phyloP scores from a whole-genome alignment of 2,797 vertebrate species.

The Eidolon dupreanum region DNA sequence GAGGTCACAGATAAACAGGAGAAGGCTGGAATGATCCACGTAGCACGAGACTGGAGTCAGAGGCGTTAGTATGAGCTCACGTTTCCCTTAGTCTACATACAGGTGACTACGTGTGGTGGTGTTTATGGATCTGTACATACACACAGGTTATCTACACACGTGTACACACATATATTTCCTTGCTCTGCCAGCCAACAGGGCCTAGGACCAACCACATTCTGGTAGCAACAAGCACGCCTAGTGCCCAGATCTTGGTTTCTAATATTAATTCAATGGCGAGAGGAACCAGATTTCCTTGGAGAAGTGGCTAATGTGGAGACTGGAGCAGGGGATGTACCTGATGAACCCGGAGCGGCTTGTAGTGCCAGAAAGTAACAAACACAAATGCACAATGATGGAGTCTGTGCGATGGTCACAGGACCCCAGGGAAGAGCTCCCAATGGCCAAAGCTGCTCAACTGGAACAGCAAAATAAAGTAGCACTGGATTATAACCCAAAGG shows the following conservation, averaged over 20 bases:
- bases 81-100: too few relatives aligned
- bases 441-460: neutral
- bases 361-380: neutral
- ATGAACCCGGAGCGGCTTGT: neutral
- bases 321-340: too few relatives aligned
- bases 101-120: neutral
- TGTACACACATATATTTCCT: neutral
- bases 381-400: fast-evolving
- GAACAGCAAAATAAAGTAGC: too few relatives aligned
- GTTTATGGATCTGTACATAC: too few relatives aligned
- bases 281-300: neutral
- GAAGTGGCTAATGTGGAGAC: neutral
- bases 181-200: neutral
- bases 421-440: fast-evolving
- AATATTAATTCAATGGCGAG: neutral
- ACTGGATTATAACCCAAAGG: neutral
- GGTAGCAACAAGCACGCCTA: too few relatives aligned
- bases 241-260: neutral
- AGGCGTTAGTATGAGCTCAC: fast-evolving
- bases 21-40: fast-evolving
- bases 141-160: neutral
- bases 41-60: neutral
- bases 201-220: neutral
- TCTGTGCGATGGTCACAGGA: neutral
- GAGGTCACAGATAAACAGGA: neutral